Evolutionary conservation across 2,888 invertebrate genomes (phyloP), one percentile per base, ranked within the genome.

Genomic region (Aphodius granarius): DNA sequence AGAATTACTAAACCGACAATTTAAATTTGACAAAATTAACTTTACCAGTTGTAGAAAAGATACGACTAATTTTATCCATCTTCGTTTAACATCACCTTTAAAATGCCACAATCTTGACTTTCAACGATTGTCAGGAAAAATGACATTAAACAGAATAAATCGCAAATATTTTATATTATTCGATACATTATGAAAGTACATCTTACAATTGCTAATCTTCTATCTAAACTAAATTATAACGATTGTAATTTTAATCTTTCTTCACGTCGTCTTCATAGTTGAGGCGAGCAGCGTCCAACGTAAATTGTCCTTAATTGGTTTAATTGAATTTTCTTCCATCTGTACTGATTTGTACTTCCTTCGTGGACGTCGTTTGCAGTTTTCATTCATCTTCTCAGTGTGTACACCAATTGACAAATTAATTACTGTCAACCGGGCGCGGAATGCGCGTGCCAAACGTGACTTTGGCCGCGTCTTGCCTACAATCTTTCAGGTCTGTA

Each of bases 271-370:
- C 43, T 6, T 3, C 43, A 9, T 43, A 6, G 43, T 43, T 2
- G 43, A 43, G 43, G 43, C 43, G 43, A 18, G 62, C 43, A 21
- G 15, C 43, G 13, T 63, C 22, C 65, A 66, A 73, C 73, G 64
- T 76, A 73, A 76, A 76, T 72, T 74, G 23, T 76, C 43, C 66
- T 73, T 66, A 76, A 76, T 72, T 73, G 73, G 74, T 22, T 62
- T 76, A 76, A 76, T 76, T 76, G 70, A 65, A 73, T 76, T 73
- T 62, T 65, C 72, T 66, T 72, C 75, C 43, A 75, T 73, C 20
- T 21, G 23, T 65, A 76, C 74, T 75, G 75, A 74, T 75, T 77
- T 75, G 70, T 71, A 70, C 70, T 75, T 74, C 73, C 71, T 75
- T 66, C 66, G 71, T 72, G 62, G 15, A 62, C 63, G 23, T 71